These are phyloP conservation scores for Cephus cinctus DNA, from an alignment of 1,140 invertebrate genomes.

Conservation along the genomic window DNA sequence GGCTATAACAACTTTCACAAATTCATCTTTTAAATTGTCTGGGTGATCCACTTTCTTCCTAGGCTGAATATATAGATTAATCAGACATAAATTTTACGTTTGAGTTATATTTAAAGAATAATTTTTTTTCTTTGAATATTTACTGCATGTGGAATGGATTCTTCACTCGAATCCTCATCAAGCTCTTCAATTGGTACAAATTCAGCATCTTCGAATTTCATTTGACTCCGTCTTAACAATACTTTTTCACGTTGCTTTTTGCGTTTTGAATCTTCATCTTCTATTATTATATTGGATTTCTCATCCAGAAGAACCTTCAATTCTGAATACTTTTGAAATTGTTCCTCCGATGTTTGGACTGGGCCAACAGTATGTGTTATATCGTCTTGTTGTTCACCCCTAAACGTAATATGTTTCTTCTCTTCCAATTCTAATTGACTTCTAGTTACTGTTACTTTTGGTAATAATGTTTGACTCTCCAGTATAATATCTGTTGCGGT, in stretches of 20 bases:
- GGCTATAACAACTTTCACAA: slow-evolving; percentile 26
- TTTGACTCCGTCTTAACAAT: slow-evolving; percentile 10
- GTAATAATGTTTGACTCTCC: slow-evolving; percentile 14
- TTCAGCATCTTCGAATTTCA: slow-evolving; percentile 2
- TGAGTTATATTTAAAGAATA: too few species aligned
- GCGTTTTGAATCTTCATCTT: slow-evolving; percentile 24
- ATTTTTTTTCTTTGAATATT: too few species aligned
- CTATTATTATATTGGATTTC: slow-evolving; percentile 29
- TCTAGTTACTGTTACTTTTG: slow-evolving; percentile 10
- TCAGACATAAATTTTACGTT: too few species aligned
- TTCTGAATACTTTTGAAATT: not conserved
- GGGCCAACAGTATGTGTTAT: not conserved
- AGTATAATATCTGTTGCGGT: slow-evolving; percentile 19
- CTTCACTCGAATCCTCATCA: slow-evolving; percentile 24
- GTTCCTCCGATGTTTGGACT: not conserved
- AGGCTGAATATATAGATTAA: not conserved
- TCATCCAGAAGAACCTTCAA: slow-evolving; percentile 34
- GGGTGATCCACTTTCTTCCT: not conserved
- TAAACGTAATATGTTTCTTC: slow-evolving; percentile 18
- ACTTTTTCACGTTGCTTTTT: slow-evolving; percentile 19
- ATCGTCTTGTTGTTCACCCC: not conserved
- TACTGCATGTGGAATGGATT: slow-evolving; percentile 17
- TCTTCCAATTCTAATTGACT: slow-evolving; percentile 9
- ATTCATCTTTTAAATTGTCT: slow-evolving; percentile 27
- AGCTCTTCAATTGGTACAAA: slow-evolving; percentile 6